Percentiles rank a stretch among this genome's conserved stretches.
phyloP scores from a whole-genome alignment of 2,797 vertebrate genomes.

The Selene dorsalis region DNA sequence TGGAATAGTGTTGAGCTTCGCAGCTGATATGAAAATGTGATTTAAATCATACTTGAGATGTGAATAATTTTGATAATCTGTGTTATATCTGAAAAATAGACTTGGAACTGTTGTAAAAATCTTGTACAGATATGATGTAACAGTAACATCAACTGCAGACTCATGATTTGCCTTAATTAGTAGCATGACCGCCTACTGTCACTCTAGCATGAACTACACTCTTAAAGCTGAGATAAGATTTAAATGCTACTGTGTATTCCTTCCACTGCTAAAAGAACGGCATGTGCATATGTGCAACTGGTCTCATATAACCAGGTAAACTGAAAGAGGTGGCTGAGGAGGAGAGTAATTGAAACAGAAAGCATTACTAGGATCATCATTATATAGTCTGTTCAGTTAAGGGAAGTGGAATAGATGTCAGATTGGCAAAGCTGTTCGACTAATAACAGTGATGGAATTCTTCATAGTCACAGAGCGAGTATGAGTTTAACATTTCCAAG shows the following conservation, averaged over 20 bases:
- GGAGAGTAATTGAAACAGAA: constrained; percentile 23
- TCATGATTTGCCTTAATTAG: constrained; percentile 41
- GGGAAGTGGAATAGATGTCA: background rate
- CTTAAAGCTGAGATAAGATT: constrained; percentile 22
- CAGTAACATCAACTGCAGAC: constrained; percentile 36
- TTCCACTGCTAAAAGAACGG: background rate
- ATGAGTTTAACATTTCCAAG: background rate
- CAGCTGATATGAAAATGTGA: constrained; percentile 21
- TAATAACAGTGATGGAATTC: background rate
- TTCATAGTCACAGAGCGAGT: background rate
- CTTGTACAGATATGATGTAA: constrained; percentile 19
- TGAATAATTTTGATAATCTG: constrained; percentile 14
- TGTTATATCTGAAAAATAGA: constrained; percentile 13
- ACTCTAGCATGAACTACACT: constrained; percentile 10
- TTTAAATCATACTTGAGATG: constrained; percentile 23
- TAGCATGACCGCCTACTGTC: constrained; percentile 31
- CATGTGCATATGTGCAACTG: background rate
- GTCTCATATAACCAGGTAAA: constrained; percentile 30
- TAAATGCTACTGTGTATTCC: background rate
- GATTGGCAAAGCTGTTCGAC: background rate
- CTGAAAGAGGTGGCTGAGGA: constrained; percentile 16
- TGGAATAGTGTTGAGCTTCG: background rate
- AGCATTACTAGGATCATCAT: background rate
- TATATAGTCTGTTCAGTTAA: background rate
- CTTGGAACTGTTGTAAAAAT: constrained; percentile 7